phyloP scores from a whole-genome alignment of 2,113 vertebrate genomes.

The Cryptoleucopteryx plumbea region DNA sequence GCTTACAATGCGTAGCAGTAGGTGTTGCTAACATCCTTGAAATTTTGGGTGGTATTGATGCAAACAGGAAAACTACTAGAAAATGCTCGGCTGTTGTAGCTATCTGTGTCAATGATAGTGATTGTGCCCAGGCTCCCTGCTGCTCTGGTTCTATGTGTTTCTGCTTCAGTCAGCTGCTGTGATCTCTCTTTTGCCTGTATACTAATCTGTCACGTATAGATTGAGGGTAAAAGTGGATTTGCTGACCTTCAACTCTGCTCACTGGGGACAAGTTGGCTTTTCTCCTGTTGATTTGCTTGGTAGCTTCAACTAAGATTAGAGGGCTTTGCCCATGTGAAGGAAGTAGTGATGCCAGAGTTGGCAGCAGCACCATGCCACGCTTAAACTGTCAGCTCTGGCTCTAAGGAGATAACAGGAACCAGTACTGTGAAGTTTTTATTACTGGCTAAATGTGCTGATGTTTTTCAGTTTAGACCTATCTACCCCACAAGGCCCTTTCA shows the following conservation, averaged over 20 bases:
- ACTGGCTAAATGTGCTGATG: neutral
- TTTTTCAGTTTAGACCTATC: neutral
- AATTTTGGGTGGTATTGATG: neutral
- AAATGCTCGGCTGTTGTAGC: neutral
- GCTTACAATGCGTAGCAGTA: neutral
- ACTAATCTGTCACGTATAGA: neutral
- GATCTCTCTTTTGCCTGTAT: neutral
- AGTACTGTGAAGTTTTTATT: neutral
- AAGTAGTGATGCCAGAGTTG: neutral
- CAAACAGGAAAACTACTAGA: neutral
- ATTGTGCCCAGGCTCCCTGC: neutral
- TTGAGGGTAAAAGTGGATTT: neutral
- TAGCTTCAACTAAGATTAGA: neutral
- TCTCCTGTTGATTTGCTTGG: neutral
- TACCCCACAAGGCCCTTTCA: too few species aligned
- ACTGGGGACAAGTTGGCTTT: neutral
- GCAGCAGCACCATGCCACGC: neutral
- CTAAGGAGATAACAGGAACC: neutral
- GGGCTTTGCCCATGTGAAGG: neutral
- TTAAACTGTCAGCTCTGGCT: neutral
- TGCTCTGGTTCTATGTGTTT: neutral
- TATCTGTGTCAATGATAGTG: neutral
- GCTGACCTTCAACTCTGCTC: neutral
- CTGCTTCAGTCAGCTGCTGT: neutral
- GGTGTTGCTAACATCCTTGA: neutral